Conservation (phyloP, 2,797 vertebrate genomes). For the Gallinago nigripennis region DNA sequence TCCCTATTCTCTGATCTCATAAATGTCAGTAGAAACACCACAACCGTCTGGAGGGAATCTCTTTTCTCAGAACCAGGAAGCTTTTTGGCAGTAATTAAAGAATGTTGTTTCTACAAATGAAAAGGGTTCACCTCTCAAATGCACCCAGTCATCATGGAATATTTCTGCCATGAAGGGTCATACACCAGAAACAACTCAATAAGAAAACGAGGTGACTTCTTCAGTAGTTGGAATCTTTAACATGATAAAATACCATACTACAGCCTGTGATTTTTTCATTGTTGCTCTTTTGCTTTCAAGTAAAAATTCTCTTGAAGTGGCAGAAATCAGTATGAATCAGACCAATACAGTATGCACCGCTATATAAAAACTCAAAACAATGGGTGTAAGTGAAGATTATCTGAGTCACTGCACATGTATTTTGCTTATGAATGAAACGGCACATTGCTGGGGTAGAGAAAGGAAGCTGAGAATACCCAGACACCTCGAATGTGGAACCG, state of each 20-base stretch:
- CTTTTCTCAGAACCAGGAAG: neutral
- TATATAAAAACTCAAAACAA: neutral
- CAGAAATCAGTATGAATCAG: neutral
- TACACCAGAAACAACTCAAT: neutral
- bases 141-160: neutral
- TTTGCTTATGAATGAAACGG: neutral
- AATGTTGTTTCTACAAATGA: neutral
- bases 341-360: neutral
- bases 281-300: neutral
- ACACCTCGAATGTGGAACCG: neutral
- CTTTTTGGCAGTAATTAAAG: neutral
- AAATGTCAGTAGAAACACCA: neutral
- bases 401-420: neutral
- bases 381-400: neutral
- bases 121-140: neutral
- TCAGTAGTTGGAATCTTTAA: neutral
- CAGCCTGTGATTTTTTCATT: neutral
- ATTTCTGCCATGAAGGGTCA: neutral
- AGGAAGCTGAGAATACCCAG: neutral
- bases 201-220: neutral
- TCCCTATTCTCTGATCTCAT: neutral
- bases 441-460: neutral
- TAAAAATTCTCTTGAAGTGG: neutral
- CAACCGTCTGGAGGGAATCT: accelerated
- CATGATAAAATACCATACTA: neutral